Evolutionary conservation across 1,140 invertebrate genomes (phyloP).

Genomic region (Maniola jurtina): DNA sequence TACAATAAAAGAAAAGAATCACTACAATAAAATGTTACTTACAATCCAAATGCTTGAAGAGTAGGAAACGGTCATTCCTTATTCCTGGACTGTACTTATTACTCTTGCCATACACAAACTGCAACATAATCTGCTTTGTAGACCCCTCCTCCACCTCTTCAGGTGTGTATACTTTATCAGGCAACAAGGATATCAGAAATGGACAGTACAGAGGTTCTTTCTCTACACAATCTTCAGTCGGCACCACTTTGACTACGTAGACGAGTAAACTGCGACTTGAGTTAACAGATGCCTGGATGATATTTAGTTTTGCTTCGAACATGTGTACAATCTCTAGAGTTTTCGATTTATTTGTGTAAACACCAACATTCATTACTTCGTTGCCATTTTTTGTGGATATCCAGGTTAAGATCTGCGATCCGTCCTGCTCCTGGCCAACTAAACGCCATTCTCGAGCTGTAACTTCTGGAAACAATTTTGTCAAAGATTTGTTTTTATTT

Average conservation of each 20-base stretch:
- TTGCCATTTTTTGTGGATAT: slow-evolving; percentile 73
- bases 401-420: slow-evolving; percentile 85
- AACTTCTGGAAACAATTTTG: slow-evolving; percentile 56
- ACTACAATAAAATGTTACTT: slow-evolving; percentile 62
- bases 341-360: slow-evolving; percentile 79
- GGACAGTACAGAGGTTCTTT: slow-evolving; percentile 76
- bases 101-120: slow-evolving; percentile 88
- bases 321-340: slow-evolving; percentile 80
- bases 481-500: background rate
- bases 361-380: slow-evolving; percentile 73
- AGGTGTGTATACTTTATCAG: slow-evolving; percentile 69
- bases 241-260: slow-evolving; percentile 81
- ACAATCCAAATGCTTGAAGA: slow-evolving; percentile 90
- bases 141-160: slow-evolving; percentile 79
- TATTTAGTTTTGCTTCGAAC: slow-evolving; percentile 82
- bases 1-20: too few species aligned
- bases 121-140: slow-evolving; percentile 85
- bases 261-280: slow-evolving; percentile 82
- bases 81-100: slow-evolving; percentile 79
- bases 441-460: slow-evolving; percentile 86
- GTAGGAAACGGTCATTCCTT: slow-evolving; percentile 84
- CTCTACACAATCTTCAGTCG: slow-evolving; percentile 40
- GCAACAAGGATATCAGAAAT: slow-evolving; percentile 81
- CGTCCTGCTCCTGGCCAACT: slow-evolving; percentile 87
- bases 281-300: slow-evolving; percentile 90